Base-by-base conservation (phyloP, 2,888 invertebrate species). In the Morpho deidamia region DNA sequence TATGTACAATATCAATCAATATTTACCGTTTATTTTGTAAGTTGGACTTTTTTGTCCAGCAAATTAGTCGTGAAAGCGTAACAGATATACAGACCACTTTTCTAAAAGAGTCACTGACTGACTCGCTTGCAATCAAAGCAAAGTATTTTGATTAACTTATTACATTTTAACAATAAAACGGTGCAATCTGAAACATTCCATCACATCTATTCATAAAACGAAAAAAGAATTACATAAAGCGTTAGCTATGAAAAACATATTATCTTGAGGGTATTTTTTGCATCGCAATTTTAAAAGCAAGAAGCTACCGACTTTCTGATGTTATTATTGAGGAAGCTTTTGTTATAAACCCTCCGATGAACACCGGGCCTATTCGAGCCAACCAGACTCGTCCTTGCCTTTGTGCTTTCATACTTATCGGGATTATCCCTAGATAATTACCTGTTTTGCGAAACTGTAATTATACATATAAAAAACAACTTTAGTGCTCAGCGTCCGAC, bases 281-380 rank as follows among this genome's bases (percentile, higher is more conserved):
- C 61, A 63, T 69, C 66, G 70, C 74, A 71, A 76, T 76, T 75
- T 69, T 72, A 70, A 82, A 83, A 83, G 84, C 83, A 82, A 85
- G 86, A 87, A 88, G 87, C 88, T 87, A 86, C 86, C 88, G 86
- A 86, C 87, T 87, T 87, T 74, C 68, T 77, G 81, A 81, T 84
- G 80, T 82, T 83, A 81, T 83, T 84, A 83, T 79, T 74, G 76
- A 62, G 70, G 65, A 71, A 60, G 60, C 79, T 69, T 72, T 87
- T 87, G 83, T 88, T 74, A 66, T 49, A 62, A 72, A 68, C 77
- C 78, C 78, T 77, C 74, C 62, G 71, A 62, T 67, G 76, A 70
- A 67, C 81, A 81, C 75, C 82, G 78, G 81, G 81, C 76, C 72
- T 65, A 68, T 74, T 65, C 70, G 70, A 61, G 67, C 71, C 68